These are phyloP conservation scores for Ennomos fuscantarius DNA, from an alignment of 2,888 invertebrate genomes.

Conservation along the genomic window DNA sequence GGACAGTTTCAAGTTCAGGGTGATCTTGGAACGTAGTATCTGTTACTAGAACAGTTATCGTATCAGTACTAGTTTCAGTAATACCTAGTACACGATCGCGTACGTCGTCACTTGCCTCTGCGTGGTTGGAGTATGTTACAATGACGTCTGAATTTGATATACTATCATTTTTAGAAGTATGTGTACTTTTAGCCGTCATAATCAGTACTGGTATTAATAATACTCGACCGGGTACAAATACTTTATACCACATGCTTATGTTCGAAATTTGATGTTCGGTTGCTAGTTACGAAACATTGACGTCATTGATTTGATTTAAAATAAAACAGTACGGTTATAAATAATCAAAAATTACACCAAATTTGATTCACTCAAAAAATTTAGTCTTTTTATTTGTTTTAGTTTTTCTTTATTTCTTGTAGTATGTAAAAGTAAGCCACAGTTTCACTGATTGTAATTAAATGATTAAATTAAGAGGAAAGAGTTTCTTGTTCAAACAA, in stretches of 20 bases:
- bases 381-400: too few species aligned
- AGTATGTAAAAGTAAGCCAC: too few species aligned
- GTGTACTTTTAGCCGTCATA: slow-evolving; percentile 19
- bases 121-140: slow-evolving; percentile 54
- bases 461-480: too few species aligned
- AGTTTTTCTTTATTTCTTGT: too few species aligned
- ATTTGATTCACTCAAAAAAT: too few species aligned
- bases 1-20: not conserved
- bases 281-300: too few species aligned
- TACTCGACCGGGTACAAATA: slow-evolving; percentile 30
- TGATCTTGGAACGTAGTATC: not conserved
- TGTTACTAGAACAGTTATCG: too few species aligned
- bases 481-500: too few species aligned
- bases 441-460: too few species aligned
- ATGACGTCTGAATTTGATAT: slow-evolving; percentile 50
- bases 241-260: slow-evolving; percentile 27
- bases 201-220: slow-evolving; percentile 35
- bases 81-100: not conserved
- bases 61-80: slow-evolving; percentile 5
- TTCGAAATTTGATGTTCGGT: not conserved
- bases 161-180: slow-evolving; percentile 17
- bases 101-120: slow-evolving; percentile 39
- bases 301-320: too few species aligned
- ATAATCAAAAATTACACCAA: too few species aligned
- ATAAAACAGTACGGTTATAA: too few species aligned